Conservation (phyloP, 53 echinoderm and acorn worm genomes). For the Luidia sarsii region DNA sequence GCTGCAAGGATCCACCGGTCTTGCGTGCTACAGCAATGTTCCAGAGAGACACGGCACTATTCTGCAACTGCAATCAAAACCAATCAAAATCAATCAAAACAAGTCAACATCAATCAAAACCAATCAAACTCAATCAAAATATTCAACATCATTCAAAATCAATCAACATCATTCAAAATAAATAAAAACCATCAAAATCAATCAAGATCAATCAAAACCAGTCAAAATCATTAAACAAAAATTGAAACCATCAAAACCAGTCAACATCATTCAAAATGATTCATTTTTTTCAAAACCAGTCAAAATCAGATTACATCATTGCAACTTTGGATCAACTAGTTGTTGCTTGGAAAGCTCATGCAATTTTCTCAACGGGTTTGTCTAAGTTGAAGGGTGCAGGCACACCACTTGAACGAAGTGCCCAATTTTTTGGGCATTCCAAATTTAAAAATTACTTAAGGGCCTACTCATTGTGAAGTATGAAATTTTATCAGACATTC, state of each 20-base stretch:
- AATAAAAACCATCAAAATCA: too few relatives aligned
- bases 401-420: too few relatives aligned
- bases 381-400: too few relatives aligned
- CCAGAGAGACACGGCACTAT: slow-evolving; percentile 76
- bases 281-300: background rate
- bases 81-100: background rate
- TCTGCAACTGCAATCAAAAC: slow-evolving; percentile 58
- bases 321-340: too few relatives aligned
- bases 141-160: background rate
- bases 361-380: too few relatives aligned
- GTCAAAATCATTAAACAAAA: too few relatives aligned
- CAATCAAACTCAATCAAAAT: background rate
- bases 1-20: slow-evolving; percentile 59
- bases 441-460: too few relatives aligned
- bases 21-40: slow-evolving; percentile 86
- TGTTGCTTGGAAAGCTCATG: too few relatives aligned
- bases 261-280: background rate
- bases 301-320: background rate
- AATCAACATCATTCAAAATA: background rate
- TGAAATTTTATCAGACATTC: too few relatives aligned
- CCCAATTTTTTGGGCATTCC: too few relatives aligned
- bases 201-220: too few relatives aligned
- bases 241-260: background rate
- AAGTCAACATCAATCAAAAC: background rate
- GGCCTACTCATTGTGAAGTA: too few relatives aligned